These are phyloP conservation scores for Dynastes hyllus DNA, from an alignment of 2,888 invertebrate species.

Conservation along the genomic window DNA sequence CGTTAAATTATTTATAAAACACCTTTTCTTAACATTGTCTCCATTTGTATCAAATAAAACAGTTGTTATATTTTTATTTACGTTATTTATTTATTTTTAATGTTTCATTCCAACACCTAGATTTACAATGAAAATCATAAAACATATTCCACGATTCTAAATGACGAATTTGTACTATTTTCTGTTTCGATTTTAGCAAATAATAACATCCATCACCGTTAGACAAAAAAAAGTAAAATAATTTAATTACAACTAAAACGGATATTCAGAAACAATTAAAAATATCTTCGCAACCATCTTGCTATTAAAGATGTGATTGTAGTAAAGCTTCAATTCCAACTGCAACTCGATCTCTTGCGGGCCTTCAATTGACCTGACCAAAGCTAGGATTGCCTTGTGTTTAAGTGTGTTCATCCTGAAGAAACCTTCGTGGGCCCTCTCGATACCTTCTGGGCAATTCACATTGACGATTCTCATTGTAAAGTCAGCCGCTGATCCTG, in stretches of 20 bases:
- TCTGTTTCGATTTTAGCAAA: too few relatives aligned
- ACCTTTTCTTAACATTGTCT: too few relatives aligned
- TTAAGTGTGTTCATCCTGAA: constrained; percentile 69
- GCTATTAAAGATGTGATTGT: constrained; percentile 82
- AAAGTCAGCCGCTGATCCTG: constrained; percentile 83
- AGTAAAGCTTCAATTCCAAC: constrained; percentile 88
- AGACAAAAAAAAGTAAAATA: constrained; percentile 17
- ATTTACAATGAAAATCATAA: constrained; percentile 3
- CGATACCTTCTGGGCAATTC: constrained; percentile 77
- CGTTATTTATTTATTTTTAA: neutral
- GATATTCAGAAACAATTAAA: constrained; percentile 89
- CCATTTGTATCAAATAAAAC: too few relatives aligned
- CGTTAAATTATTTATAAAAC: too few relatives aligned
- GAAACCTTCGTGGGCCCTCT: constrained; percentile 66
- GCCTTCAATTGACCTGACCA: constrained; percentile 84
- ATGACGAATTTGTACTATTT: constrained; percentile 29
- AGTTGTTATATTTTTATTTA: too few relatives aligned
- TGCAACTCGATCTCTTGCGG: constrained; percentile 94
- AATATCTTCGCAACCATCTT: constrained; percentile 89
- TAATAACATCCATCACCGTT: too few relatives aligned
- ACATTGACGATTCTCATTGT: constrained; percentile 80
- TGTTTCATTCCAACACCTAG: constrained; percentile 21
- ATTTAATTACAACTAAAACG: constrained; percentile 73
- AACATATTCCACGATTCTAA: neutral
- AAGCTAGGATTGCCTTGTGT: constrained; percentile 83